Evolutionary conservation across 2,113 vertebrate genomes (phyloP).

Genomic region (Mormyrus lacerda): DNA sequence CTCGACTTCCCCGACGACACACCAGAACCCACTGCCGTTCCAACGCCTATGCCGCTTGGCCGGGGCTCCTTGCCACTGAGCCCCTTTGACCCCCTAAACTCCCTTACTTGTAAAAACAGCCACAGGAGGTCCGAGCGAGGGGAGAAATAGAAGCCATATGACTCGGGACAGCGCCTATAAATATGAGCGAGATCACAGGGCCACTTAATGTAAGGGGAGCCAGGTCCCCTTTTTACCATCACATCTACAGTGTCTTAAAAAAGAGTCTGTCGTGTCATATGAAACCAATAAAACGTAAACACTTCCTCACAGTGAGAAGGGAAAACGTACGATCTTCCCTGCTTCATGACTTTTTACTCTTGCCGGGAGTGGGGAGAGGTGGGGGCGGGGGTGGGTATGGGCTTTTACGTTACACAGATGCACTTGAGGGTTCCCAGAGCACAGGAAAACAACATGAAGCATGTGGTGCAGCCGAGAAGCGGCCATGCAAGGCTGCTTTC

Average conservation of each 20-base stretch:
- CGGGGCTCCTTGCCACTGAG: conserved; percentile 35
- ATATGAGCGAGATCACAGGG: conserved; percentile 68
- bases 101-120: conserved; percentile 64
- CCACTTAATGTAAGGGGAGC: conserved; percentile 59
- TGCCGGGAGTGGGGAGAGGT: not conserved
- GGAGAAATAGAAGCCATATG: conserved; percentile 72
- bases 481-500: not conserved
- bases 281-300: conserved; percentile 68
- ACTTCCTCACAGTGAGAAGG: conserved; percentile 54
- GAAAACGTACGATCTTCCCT: conserved; percentile 18
- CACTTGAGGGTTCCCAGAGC: conserved; percentile 9
- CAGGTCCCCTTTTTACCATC: conserved; percentile 63
- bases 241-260: conserved; percentile 68
- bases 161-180: conserved; percentile 69
- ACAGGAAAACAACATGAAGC: not conserved
- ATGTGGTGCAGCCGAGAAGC: not conserved
- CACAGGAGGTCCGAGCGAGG: conserved; percentile 61
- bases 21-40: not conserved
- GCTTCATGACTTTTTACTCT: not conserved
- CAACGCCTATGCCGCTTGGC: conserved; percentile 1
- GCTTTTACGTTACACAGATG: conserved; percentile 9
- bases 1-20: not conserved
- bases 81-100: conserved; percentile 57
- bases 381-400: not conserved
- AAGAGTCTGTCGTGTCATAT: conserved; percentile 64